Evolutionary conservation across 2,113 vertebrate genomes (phyloP), one percentile per base, ranked within the genome.

Genomic region (Neotragus moschatus): DNA sequence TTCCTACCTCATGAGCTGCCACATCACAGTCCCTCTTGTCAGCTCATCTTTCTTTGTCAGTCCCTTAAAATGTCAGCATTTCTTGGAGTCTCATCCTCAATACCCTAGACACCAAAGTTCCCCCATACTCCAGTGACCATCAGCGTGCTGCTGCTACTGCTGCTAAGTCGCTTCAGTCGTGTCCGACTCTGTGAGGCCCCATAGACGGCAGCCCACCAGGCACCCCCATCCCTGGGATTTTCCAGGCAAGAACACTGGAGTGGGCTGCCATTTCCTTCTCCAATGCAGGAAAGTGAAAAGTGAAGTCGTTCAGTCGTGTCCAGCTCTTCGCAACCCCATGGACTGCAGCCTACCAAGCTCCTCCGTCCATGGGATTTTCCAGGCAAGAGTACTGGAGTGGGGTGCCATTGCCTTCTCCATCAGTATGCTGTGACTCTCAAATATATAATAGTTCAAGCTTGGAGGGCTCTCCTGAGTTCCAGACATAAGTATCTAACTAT

Each of bases 161-260:
- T 26, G 56, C 25, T 12, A 12, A 58, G 10, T 58, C 4, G 0
- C 56, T 58, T 26, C 56, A 58, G 56, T 58, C 0, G 0, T 2
- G 25, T 58, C 56, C 4, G 9, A 56, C 55, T 56, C 55, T 56
- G 55, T 56, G 55, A 3, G 1, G 9, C 56, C 56, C 25, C 56
- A 5, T 26, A 58, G 56, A 58, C 23, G 3, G 25, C 56, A 58
- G 56, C 56, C 56, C 56, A 26, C 25, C 10, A 26, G 56, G 25
- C 56, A 5, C 25, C 56, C 4, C 23, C 0, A 0, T 26, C 56
- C 56, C 56, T 58, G 56, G 56, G 56, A 58, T 58, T 58, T 25
- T 58, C 23, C 25, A 58, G 56, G 56, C 56, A 58, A 58, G 25
- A 58, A 58, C 56, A 58, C 25, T 26, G 56, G 56, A 58, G 9